Base-by-base conservation (phyloP, 1,140 invertebrate genomes). In the Hyles euphorbiae region DNA sequence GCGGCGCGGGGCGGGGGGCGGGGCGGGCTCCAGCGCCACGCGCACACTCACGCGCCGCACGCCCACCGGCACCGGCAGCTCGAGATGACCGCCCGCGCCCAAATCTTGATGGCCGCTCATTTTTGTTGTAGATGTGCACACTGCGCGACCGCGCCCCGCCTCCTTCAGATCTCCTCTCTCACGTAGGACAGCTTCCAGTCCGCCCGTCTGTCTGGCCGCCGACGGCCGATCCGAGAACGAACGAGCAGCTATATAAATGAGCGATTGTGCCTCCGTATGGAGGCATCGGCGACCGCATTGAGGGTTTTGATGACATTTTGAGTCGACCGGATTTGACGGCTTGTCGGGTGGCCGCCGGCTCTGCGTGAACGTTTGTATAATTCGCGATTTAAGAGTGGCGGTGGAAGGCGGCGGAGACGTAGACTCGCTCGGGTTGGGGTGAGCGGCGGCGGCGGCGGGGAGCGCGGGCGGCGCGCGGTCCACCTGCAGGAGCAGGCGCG, bases 401-500 rank as follows among this genome's bases (percentile, higher is more conserved):
- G 34, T 5, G n/a, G 4, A 22, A 7, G 11, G 9, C 3, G 22
- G 22, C 22, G 22, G 22, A 22, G 22, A 22, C 22, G 22, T 22
- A 22, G 22, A 22, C 22, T 22, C 2, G 22, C 22, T 2, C 22
- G 22, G 22, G 22, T 22, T 2, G 22, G 22, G 22, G 22, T 22
- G 22, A 22, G 22, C 2, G 22, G 22, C 22, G 22, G 0, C 22
- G 22, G 22, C 22, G 22, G 22, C 1, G 1, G 7, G 36, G 53
- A 43, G 9, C 5, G 9, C 46, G 36, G 45, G 49, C 45, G 60
- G 10, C 22, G 36, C 61, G 33, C 76, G 70, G 44, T 79, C 68
- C 3, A 76, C 65, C 40, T 74, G 63, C 5, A 76, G 40, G 12
- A 76, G 54, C 3, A 66, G 48, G 9, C 69, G 68, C 3, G 70